A percentile compares a stretch with the other conserved stretches of the same genome.
Conservation (phyloP, 2,888 invertebrate species). For the Cerceris rybyensis region DNA sequence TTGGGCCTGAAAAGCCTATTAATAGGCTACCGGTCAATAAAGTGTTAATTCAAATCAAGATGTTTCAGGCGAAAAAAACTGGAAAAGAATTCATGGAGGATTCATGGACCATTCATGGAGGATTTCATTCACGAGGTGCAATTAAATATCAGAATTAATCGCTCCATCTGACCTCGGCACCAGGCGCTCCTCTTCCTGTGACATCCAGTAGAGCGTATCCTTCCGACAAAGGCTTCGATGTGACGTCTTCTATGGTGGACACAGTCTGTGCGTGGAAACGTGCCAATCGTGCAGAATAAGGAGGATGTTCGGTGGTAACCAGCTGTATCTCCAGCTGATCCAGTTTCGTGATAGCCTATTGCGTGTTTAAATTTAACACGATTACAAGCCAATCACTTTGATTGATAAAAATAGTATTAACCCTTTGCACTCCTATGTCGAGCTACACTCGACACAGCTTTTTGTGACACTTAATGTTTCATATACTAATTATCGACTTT, state of each 20-base stretch:
- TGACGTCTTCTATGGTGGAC: slow-evolving; percentile 86
- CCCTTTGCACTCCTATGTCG: too few relatives aligned
- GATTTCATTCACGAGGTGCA: slow-evolving; percentile 9
- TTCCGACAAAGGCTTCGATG: slow-evolving; percentile 86
- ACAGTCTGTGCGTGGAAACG: slow-evolving; percentile 87
- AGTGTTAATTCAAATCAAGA: too few relatives aligned
- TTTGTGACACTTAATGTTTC: too few relatives aligned
- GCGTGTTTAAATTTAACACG: slow-evolving; percentile 8
- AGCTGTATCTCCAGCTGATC: slow-evolving; percentile 90
- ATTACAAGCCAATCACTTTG: neutral
- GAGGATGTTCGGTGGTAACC: slow-evolving; percentile 85
- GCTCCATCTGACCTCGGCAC: slow-evolving; percentile 83
- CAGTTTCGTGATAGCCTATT: slow-evolving; percentile 87
- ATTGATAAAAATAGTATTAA: too few relatives aligned
- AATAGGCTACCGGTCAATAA: too few relatives aligned
- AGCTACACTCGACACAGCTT: too few relatives aligned
- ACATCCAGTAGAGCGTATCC: slow-evolving; percentile 89
- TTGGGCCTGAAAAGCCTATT: too few relatives aligned
- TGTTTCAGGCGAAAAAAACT: neutral
- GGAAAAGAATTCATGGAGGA: neutral
- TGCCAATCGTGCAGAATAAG: slow-evolving; percentile 86
- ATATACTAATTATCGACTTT: too few relatives aligned
- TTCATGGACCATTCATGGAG: neutral
- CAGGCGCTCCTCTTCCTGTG: slow-evolving; percentile 85
- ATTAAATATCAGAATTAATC: slow-evolving; percentile 38